Evolutionary conservation across 2,888 invertebrate species (phyloP).

Genomic region (Ephialtes manifestator): DNA sequence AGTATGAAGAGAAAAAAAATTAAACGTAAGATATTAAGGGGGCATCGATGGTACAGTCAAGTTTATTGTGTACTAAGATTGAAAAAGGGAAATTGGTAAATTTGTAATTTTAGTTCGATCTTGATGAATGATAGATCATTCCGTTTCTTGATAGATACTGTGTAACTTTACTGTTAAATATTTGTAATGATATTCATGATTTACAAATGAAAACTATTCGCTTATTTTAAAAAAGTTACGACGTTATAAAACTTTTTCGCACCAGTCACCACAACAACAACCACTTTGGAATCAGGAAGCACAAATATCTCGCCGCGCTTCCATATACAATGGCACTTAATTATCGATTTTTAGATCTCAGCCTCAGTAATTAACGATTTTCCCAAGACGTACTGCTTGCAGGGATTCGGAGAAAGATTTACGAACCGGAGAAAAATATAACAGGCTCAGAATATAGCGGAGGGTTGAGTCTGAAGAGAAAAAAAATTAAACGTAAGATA

Average conservation of each 20-base stretch:
- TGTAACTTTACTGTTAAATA: too few species aligned
- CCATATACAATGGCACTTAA: neutral
- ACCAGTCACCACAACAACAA: slow-evolving; percentile 8
- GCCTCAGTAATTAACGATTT: slow-evolving; percentile 25
- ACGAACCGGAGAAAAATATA: neutral
- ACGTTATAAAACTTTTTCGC: too few species aligned
- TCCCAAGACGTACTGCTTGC: neutral
- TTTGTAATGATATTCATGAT: too few species aligned
- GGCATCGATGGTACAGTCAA: too few species aligned
- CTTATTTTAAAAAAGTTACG: too few species aligned
- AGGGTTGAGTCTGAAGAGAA: neutral
- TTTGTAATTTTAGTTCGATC: too few species aligned
- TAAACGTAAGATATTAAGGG: neutral
- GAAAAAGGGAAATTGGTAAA: too few species aligned
- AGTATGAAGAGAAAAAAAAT: neutral
- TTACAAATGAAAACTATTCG: too few species aligned
- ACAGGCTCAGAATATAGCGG: neutral
- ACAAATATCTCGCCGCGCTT: neutral
- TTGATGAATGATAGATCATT: too few species aligned
- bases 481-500: neutral
- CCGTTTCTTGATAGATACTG: too few species aligned
- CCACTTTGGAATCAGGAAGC: neutral
- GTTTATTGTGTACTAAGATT: too few species aligned
- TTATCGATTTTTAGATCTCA: slow-evolving; percentile 22
- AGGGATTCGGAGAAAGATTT: neutral